Percentiles rank a stretch among this genome's conserved stretches.
phyloP scores from a whole-genome alignment of 2,113 vertebrate species.

The Acrocephalus arundinaceus region DNA sequence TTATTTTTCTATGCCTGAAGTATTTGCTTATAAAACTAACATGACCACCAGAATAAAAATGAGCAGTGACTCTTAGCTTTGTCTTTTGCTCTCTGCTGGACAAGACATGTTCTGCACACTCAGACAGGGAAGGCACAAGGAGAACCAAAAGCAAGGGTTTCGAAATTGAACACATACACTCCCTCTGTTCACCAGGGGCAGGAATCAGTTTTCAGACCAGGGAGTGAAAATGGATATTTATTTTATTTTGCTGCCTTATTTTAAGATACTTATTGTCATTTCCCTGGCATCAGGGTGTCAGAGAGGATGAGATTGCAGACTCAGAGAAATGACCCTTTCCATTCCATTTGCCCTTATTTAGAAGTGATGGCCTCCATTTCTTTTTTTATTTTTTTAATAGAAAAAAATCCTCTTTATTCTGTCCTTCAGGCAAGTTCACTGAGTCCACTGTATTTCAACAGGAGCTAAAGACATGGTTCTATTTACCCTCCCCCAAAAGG shows the following conservation, averaged over 20 bases:
- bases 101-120: background rate
- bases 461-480: slow-evolving; percentile 62
- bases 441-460: slow-evolving; percentile 69
- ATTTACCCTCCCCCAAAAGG: slow-evolving; percentile 53
- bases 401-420: background rate
- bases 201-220: slow-evolving; percentile 5
- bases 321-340: background rate
- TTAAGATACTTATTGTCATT: slow-evolving; percentile 19
- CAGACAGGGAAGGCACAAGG: background rate
- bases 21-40: slow-evolving; percentile 49
- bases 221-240: background rate
- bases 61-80: background rate
- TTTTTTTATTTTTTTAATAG: background rate
- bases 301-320: background rate
- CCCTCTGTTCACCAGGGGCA: background rate
- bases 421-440: slow-evolving; percentile 68
- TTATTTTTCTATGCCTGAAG: slow-evolving; percentile 34
- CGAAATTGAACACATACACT: background rate
- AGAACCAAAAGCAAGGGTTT: background rate
- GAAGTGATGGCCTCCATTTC: background rate
- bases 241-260: slow-evolving; percentile 32
- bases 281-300: background rate
- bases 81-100: background rate
- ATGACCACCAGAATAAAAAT: slow-evolving; percentile 19
- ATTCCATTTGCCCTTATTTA: slow-evolving; percentile 32